Conservation (phyloP, 2,888 invertebrate species). For the Lissocephala sabroskyi region DNA sequence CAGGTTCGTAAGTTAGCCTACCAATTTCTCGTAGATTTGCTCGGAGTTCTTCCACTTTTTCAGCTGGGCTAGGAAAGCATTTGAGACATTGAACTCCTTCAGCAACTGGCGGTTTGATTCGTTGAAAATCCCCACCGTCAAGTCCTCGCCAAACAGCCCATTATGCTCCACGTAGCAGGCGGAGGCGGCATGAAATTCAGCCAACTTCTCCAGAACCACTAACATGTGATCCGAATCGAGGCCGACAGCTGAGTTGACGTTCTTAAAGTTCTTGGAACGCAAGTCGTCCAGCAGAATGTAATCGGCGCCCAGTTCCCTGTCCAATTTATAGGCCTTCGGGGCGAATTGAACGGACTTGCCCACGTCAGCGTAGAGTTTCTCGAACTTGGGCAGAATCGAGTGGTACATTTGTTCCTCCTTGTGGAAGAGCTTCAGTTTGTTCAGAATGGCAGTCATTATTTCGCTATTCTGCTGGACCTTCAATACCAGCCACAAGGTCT, state of each 20-base stretch:
- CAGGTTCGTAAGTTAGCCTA: slow-evolving; percentile 33
- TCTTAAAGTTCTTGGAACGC: slow-evolving; percentile 53
- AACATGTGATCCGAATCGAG: slow-evolving; percentile 63
- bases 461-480: slow-evolving; percentile 54
- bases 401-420: slow-evolving; percentile 68
- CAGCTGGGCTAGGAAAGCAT: slow-evolving; percentile 53
- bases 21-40: slow-evolving; percentile 59
- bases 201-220: slow-evolving; percentile 61
- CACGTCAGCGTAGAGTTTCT: slow-evolving; percentile 52
- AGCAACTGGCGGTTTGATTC: slow-evolving; percentile 47
- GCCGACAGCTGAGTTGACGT: slow-evolving; percentile 60
- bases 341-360: slow-evolving; percentile 59
- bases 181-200: slow-evolving; percentile 70
- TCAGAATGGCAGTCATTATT: slow-evolving; percentile 47
- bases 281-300: slow-evolving; percentile 69
- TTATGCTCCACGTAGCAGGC: slow-evolving; percentile 68
- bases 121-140: slow-evolving; percentile 56
- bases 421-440: slow-evolving; percentile 53
- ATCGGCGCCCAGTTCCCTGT: slow-evolving; percentile 51
- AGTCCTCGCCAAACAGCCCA: slow-evolving; percentile 51
- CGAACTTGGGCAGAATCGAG: slow-evolving; percentile 63
- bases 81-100: slow-evolving; percentile 57
- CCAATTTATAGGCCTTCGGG: slow-evolving; percentile 57
- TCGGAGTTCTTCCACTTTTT: slow-evolving; percentile 64
- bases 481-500: slow-evolving; percentile 48